Percentiles rank a stretch among this genome's conserved stretches.
phyloP scores from a whole-genome alignment of 92 coral and sea anemone species.

The Parazoanthus darwini region DNA sequence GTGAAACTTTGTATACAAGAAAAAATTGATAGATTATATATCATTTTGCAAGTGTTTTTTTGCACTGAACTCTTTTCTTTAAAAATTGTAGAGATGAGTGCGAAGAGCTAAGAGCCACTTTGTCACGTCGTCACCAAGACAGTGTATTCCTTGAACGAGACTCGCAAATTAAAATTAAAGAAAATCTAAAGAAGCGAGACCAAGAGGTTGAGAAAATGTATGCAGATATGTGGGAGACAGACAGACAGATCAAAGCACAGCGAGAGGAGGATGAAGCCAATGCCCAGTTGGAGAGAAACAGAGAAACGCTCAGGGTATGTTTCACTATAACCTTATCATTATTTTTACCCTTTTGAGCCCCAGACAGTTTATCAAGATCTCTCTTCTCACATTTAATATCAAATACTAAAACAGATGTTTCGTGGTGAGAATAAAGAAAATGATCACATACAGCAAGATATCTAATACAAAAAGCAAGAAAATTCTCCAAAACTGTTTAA shows the following conservation, averaged over 20 bases:
- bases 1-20: background rate
- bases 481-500: too few species aligned
- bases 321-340: background rate
- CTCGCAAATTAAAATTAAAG: conserved; percentile 85
- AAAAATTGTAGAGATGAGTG: conserved; percentile 71
- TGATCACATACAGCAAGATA: too few species aligned
- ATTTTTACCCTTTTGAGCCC: background rate
- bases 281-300: conserved; percentile 88
- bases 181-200: conserved; percentile 72
- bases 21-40: background rate
- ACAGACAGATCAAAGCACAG: conserved; percentile 76
- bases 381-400: too few species aligned
- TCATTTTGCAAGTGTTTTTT: background rate
- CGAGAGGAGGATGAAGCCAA: conserved; percentile 80
- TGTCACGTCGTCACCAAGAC: conserved; percentile 90
- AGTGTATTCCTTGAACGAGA: conserved; percentile 85
- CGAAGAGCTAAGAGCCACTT: conserved; percentile 89
- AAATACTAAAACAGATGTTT: background rate
- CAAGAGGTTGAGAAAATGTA: conserved; percentile 81
- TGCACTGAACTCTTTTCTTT: background rate
- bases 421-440: too few species aligned
- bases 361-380: too few species aligned
- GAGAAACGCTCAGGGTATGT: conserved; percentile 84
- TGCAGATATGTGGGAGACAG: conserved; percentile 94
- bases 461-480: too few species aligned